A percentile compares a stretch with the other conserved stretches of the same genome.
These are phyloP conservation scores for Seira musarum DNA, from an alignment of 2,888 invertebrate genomes.

Conservation along the genomic window DNA sequence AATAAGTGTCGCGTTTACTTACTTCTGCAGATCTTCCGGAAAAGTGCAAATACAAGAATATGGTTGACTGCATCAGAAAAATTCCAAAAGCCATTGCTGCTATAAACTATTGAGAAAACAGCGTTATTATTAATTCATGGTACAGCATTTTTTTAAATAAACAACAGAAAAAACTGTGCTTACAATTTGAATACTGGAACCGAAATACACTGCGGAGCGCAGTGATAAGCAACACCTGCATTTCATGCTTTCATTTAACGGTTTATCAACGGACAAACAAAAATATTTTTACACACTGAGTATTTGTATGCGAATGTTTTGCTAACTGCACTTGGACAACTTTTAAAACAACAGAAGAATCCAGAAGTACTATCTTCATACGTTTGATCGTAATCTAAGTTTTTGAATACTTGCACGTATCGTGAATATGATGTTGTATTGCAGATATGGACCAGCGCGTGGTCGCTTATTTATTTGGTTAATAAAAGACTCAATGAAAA, in stretches of 20 bases:
- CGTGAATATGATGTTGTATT: too few species aligned
- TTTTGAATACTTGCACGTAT: background rate
- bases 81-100: constrained; percentile 50
- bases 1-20: background rate
- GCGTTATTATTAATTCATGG: background rate
- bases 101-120: constrained; percentile 29
- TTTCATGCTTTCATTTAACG: constrained; percentile 27
- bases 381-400: background rate
- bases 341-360: background rate
- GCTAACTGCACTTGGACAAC: background rate
- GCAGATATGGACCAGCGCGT: background rate
- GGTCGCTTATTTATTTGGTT: background rate
- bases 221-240: constrained; percentile 48
- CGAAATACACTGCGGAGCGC: constrained; percentile 46
- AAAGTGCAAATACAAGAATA: constrained; percentile 45
- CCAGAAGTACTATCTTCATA: background rate
- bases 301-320: too few species aligned
- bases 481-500: background rate
- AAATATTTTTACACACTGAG: too few species aligned
- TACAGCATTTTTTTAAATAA: background rate
- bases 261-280: background rate
- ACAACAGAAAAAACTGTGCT: constrained; percentile 4
- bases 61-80: constrained; percentile 43
- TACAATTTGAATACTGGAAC: constrained; percentile 48
- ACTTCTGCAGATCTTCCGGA: constrained; percentile 44